These are phyloP conservation scores for Brenthis hecate DNA, from an alignment of 2,888 invertebrate genomes.

Conservation along the genomic window DNA sequence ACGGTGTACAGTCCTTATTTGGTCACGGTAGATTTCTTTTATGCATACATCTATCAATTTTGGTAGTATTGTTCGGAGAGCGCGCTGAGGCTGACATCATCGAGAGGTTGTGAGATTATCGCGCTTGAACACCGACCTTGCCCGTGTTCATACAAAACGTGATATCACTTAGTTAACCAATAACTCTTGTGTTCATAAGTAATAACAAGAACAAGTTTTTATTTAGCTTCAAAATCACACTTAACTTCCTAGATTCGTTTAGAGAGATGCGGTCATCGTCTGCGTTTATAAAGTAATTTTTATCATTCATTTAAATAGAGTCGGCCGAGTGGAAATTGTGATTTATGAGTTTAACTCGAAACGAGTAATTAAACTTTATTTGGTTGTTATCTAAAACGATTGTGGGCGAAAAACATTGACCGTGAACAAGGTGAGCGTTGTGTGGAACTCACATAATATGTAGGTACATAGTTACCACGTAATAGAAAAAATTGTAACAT, in stretches of 20 bases:
- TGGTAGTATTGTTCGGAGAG: constrained; percentile 48
- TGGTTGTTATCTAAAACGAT: constrained; percentile 31
- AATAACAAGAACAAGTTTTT: constrained; percentile 35
- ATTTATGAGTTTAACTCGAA: background rate
- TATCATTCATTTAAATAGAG: background rate
- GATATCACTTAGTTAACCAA: constrained; percentile 66
- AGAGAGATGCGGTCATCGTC: constrained; percentile 6
- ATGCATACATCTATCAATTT: constrained; percentile 46
- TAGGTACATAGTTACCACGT: too few species aligned
- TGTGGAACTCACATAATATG: background rate
- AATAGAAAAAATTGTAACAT: too few species aligned
- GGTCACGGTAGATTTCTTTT: constrained; percentile 31
- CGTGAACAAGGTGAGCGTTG: constrained; percentile 65
- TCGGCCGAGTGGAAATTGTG: background rate
- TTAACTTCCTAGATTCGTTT: constrained; percentile 12
- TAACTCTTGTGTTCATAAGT: constrained; percentile 41
- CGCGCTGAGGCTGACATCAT: constrained; percentile 69
- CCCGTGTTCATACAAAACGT: constrained; percentile 65
- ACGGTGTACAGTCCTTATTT: constrained; percentile 5
- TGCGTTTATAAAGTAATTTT: background rate
- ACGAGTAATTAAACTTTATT: constrained; percentile 21
- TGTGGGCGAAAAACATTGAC: constrained; percentile 67
- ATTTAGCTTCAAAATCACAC: constrained; percentile 20
- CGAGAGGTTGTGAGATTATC: constrained; percentile 69
- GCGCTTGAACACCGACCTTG: constrained; percentile 63